A percentile compares a stretch with the other conserved stretches of the same genome.
These are phyloP conservation scores for Telmatherina bonti DNA, from an alignment of 2,797 vertebrate genomes.

Conservation along the genomic window DNA sequence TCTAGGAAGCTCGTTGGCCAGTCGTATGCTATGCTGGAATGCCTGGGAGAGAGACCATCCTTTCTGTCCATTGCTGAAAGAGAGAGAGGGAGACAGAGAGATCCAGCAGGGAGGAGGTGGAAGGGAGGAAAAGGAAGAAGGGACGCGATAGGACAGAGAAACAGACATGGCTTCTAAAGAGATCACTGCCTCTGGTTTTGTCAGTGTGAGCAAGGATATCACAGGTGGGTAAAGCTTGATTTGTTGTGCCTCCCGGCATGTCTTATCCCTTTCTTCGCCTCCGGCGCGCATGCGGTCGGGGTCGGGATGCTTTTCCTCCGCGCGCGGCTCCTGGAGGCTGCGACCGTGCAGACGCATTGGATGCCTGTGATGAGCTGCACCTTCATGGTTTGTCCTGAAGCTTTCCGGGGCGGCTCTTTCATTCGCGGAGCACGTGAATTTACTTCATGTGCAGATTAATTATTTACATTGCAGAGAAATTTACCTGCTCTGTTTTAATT, in stretches of 20 bases:
- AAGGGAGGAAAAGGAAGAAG: constrained; percentile 45
- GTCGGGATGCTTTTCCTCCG: constrained; percentile 39
- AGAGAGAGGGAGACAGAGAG: constrained; percentile 19
- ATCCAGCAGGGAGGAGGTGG: constrained; percentile 32
- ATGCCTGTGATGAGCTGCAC: constrained; percentile 58
- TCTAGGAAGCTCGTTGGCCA: constrained; percentile 66
- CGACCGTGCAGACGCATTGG: constrained; percentile 65
- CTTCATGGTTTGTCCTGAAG: constrained; percentile 45
- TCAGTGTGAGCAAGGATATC: constrained; percentile 82
- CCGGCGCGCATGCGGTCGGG: constrained; percentile 29
- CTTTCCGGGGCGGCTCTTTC: constrained; percentile 35
- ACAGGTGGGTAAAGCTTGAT: constrained; percentile 79
- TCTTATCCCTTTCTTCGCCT: constrained; percentile 10
- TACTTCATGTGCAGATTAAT: constrained; percentile 38
- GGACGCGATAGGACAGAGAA: constrained; percentile 58
- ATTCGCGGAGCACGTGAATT: constrained; percentile 26
- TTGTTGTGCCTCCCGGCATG: constrained; percentile 11
- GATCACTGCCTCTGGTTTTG: constrained; percentile 78
- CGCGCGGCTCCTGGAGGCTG: constrained; percentile 45
- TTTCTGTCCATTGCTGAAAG: constrained; percentile 46
- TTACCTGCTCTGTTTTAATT: constrained; percentile 15
- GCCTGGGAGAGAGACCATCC: constrained; percentile 67
- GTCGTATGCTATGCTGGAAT: constrained; percentile 74
- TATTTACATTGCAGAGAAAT: constrained; percentile 39
- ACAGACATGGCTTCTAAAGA: constrained; percentile 86